These are phyloP conservation scores for Latrodectus hesperus DNA, from an alignment of 2,888 invertebrate genomes.

Conservation along the genomic window DNA sequence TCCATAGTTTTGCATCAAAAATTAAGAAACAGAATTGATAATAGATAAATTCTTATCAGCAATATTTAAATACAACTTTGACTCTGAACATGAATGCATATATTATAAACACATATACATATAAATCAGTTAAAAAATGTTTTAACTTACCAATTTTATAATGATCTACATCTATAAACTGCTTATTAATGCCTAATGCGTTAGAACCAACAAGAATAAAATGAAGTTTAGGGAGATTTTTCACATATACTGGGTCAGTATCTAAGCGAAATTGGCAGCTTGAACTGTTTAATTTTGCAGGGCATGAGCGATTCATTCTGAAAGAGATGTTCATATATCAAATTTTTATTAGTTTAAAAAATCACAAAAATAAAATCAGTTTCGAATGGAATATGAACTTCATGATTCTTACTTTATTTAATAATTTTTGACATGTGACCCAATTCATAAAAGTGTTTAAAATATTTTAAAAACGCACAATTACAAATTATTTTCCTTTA, in stretches of 20 bases:
- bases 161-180: slow-evolving; percentile 40
- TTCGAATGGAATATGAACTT: too few relatives aligned
- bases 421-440: too few relatives aligned
- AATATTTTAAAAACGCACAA: too few relatives aligned
- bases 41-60: too few relatives aligned
- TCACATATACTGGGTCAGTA: slow-evolving; percentile 42
- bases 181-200: slow-evolving; percentile 37
- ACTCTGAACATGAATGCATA: too few relatives aligned
- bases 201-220: slow-evolving; percentile 56
- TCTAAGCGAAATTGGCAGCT: slow-evolving; percentile 26
- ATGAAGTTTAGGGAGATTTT: background rate
- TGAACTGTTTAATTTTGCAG: slow-evolving; percentile 4
- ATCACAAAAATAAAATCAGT: too few relatives aligned
- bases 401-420: too few relatives aligned
- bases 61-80: too few relatives aligned
- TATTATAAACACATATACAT: too few relatives aligned
- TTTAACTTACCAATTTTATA: slow-evolving; percentile 61
- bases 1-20: background rate
- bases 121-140: background rate
- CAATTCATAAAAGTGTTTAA: too few relatives aligned
- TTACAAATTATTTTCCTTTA: too few relatives aligned
- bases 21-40: background rate
- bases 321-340: background rate
- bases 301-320: slow-evolving; percentile 27
- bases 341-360: too few relatives aligned